A percentile compares a stretch with the other conserved stretches of the same genome.
phyloP scores from a whole-genome alignment of 1,140 invertebrate genomes.

The Pristionchus pacificus region DNA sequence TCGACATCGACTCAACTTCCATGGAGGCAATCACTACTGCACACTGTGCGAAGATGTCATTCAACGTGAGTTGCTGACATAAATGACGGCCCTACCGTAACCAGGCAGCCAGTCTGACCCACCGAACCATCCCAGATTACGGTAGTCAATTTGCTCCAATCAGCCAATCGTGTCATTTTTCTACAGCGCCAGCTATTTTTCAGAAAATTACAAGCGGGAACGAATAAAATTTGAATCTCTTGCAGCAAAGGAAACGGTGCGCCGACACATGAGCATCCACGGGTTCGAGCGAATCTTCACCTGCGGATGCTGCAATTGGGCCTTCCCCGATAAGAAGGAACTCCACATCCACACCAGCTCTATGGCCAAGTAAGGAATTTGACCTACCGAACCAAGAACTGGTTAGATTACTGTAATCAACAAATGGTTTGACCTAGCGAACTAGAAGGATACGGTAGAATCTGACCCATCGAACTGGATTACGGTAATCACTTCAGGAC shows the following conservation, averaged over 20 bases:
- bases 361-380: background rate
- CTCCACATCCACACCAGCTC: slow-evolving; percentile 23
- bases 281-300: slow-evolving; percentile 28
- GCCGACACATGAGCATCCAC: slow-evolving; percentile 29
- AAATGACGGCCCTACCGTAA: slow-evolving; percentile 2
- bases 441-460: background rate
- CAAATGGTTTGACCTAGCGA: too few species aligned
- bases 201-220: too few species aligned
- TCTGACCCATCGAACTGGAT: background rate
- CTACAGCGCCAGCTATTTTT: too few species aligned
- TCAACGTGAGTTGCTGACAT: slow-evolving; percentile 6
- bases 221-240: too few species aligned
- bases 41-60: slow-evolving; percentile 18
- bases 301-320: slow-evolving; percentile 33
- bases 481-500: too few species aligned
- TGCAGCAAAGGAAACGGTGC: slow-evolving; percentile 26
- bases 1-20: slow-evolving; percentile 33
- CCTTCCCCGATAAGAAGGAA: slow-evolving; percentile 32
- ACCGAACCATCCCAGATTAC: too few species aligned
- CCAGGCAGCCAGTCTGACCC: too few species aligned
- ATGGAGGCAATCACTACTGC: slow-evolving; percentile 28
- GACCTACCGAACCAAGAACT: too few species aligned
- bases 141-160: too few species aligned
- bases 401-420: too few species aligned
- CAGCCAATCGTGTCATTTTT: too few species aligned